Evolutionary conservation across 2,888 invertebrate genomes (phyloP), one percentile per base, ranked within the genome.

Genomic region (Scaptomyza polygonia): DNA sequence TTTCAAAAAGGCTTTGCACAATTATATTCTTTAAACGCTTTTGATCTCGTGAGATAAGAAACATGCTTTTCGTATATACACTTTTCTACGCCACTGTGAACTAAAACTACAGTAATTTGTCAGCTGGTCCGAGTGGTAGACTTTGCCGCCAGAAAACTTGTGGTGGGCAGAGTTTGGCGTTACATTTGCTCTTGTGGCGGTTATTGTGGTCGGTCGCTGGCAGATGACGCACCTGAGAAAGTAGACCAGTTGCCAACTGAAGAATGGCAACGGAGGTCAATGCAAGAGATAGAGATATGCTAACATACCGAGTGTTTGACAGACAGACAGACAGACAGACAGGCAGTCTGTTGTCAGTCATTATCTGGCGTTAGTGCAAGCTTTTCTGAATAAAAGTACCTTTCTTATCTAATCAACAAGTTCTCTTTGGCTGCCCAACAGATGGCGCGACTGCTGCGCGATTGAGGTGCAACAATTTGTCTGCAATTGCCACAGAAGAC

Each of bases 401-500:
- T 39, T 39, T 64, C 77, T 84, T 84, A 79, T 81, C 81, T 81
- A 81, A 81, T 84, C 79, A 84, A 81, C 81, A 77, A 79, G 80
- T 80, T 83, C 79, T 72, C 74, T 69, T 69, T 67, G 69, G 72
- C 70, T 63, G 57, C 48, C 69, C 44, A 55, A 42, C 77, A 77
- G 81, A 72, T 70, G 77, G 57, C 29, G 54, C 67, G 64, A 77
- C 79, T 74, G 83, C 78, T 78, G 81, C 49, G 57, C 67, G 82
- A 85, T 85, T 82, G 82, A 82, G 82, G 85, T 82, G 84, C 84
- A 84, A 85, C 85, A 82, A 79, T 85, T 85, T 82, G 85, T 85
- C 82, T 82, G 79, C 82, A 79, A 80, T 80, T 75, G 72, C 65
- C 67, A 68, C 82, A 78, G 44, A 45, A 40, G 49, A 59, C 51